Conservation (phyloP, 2,797 vertebrate species). For the Cirrhinus molitorella region DNA sequence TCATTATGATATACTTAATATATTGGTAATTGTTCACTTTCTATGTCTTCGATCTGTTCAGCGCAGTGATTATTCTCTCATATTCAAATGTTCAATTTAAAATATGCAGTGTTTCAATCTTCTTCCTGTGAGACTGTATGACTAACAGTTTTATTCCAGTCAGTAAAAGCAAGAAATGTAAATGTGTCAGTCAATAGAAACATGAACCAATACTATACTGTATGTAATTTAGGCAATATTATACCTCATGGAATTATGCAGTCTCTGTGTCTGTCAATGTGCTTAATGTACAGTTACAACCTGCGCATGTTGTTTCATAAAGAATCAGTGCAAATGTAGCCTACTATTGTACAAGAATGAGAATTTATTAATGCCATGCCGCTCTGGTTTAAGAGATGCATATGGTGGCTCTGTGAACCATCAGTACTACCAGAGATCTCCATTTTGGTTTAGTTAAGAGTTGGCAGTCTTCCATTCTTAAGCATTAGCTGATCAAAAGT, state of each 20-base stretch:
- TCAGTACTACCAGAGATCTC: background rate
- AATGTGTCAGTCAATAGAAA: conserved; percentile 44
- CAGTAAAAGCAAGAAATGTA: conserved; percentile 37
- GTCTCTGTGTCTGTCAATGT: conserved; percentile 42
- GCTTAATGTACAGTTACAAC: conserved; percentile 37
- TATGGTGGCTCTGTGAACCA: background rate
- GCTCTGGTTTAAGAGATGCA: background rate
- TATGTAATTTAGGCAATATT: conserved; percentile 41
- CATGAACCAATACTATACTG: conserved; percentile 15
- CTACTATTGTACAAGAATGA: conserved; percentile 3
- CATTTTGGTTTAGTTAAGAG: conserved; percentile 7
- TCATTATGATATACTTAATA: conserved; percentile 58
- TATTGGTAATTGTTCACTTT: conserved; percentile 58
- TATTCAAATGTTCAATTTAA: conserved; percentile 33
- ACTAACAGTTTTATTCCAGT: conserved; percentile 29
- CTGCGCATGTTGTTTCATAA: conserved; percentile 38
- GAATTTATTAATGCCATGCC: background rate
- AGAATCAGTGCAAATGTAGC: conserved; percentile 14
- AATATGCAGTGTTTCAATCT: conserved; percentile 20
- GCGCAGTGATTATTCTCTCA: background rate
- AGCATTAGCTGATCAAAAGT: conserved; percentile 20
- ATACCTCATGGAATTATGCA: conserved; percentile 44
- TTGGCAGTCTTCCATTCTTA: conserved; percentile 51
- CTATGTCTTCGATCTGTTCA: conserved; percentile 33
- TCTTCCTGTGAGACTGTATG: conserved; percentile 22